Percentiles rank a stretch among this genome's conserved stretches.
phyloP scores from a whole-genome alignment of 92 coral and sea anemone species.

The Zoanthus gigantus region DNA sequence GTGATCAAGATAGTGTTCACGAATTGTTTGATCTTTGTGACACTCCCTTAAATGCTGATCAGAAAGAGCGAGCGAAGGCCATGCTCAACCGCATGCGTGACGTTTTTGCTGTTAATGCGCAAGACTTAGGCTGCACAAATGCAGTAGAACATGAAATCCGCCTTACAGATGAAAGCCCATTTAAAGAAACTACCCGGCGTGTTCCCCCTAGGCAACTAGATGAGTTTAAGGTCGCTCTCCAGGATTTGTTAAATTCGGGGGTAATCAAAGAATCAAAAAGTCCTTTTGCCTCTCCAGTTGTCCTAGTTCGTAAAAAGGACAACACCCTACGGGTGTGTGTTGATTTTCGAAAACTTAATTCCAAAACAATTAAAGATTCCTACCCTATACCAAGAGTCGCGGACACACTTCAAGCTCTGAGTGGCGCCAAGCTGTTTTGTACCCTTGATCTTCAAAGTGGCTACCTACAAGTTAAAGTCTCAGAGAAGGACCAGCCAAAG shows the following conservation, averaged over 20 bases:
- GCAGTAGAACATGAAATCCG: constrained; percentile 9
- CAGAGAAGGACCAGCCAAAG: constrained; percentile 53
- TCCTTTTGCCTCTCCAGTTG: constrained; percentile 55
- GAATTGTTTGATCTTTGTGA: constrained; percentile 6
- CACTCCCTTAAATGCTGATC: constrained; percentile 22
- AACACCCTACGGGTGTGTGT: constrained; percentile 31
- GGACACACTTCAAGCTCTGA: constrained; percentile 57
- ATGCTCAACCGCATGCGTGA: constrained; percentile 21
- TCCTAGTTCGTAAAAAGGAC: constrained; percentile 51
- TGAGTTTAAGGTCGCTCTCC: constrained; percentile 21
- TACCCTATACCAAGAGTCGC: constrained; percentile 60
- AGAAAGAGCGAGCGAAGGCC: neutral
- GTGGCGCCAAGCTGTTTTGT: constrained; percentile 60
- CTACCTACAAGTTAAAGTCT: constrained; percentile 52
- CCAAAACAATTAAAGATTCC: constrained; percentile 58
- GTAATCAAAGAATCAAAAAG: constrained; percentile 47
- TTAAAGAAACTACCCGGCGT: constrained; percentile 40
- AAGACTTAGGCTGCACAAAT: constrained; percentile 22
- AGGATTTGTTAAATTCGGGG: constrained; percentile 36
- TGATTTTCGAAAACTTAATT: constrained; percentile 51
- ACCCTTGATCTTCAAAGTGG: constrained; percentile 67
- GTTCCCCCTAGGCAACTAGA: constrained; percentile 36
- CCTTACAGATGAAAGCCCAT: constrained; percentile 26
- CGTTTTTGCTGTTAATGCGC: neutral
- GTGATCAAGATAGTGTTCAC: neutral